phyloP scores from a whole-genome alignment of 2,888 invertebrate genomes.

The Apodemia mormo region DNA sequence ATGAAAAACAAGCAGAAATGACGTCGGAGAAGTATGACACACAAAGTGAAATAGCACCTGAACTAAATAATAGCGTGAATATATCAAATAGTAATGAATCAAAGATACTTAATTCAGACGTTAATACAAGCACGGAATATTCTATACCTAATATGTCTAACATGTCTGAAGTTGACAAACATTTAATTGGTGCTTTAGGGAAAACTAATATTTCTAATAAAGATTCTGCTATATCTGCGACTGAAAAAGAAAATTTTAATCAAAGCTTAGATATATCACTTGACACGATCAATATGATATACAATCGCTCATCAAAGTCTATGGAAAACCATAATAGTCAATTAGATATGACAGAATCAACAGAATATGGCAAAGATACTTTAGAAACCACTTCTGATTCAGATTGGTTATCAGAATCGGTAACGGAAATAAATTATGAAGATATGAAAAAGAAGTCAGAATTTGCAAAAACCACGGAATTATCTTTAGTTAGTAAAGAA shows the following conservation, averaged over 20 bases:
- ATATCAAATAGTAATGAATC: neutral
- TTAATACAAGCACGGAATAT: constrained; percentile 43
- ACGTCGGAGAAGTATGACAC: constrained; percentile 24
- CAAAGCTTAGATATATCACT: constrained; percentile 61
- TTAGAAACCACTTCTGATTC: constrained; percentile 49
- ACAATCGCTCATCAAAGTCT: constrained; percentile 67
- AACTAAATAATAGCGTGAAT: neutral
- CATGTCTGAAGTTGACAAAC: constrained; percentile 28
- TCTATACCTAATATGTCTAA: constrained; percentile 31
- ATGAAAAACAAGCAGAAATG: constrained; percentile 20
- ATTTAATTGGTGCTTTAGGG: constrained; percentile 28
- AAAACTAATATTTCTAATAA: constrained; percentile 28
- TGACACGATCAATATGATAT: constrained; percentile 60
- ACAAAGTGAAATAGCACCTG: constrained; percentile 28
- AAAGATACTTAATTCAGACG: constrained; percentile 39
- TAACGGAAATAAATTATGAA: constrained; percentile 60
- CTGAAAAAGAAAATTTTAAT: constrained; percentile 31
- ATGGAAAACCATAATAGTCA: constrained; percentile 45
- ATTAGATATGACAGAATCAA: constrained; percentile 21
- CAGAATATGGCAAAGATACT: neutral
- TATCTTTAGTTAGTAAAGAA: constrained; percentile 43
- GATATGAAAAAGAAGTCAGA: constrained; percentile 55
- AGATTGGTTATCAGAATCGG: constrained; percentile 65
- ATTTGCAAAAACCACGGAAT: constrained; percentile 49
- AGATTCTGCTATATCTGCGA: constrained; percentile 28